These are phyloP conservation scores for Daboia siamensis DNA, from an alignment of 2,113 vertebrate species.

Conservation along the genomic window DNA sequence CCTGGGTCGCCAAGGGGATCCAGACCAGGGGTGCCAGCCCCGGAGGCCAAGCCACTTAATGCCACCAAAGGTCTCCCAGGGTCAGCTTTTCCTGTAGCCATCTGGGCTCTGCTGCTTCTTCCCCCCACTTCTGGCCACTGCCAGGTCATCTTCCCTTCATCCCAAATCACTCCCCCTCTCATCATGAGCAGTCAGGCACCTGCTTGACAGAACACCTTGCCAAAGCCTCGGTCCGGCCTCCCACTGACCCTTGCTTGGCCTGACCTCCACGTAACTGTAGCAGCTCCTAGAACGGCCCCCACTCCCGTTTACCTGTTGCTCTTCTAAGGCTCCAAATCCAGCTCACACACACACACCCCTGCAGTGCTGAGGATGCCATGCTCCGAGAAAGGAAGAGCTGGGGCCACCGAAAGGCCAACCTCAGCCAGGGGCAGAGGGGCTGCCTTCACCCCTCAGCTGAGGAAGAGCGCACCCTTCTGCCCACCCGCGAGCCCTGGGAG, in stretches of 20 bases:
- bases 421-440: neutral
- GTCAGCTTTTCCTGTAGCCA: neutral
- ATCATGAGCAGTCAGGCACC: neutral
- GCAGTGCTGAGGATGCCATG: neutral
- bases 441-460: neutral
- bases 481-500: accelerated
- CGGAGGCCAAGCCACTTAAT: no score
- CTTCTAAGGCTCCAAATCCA: neutral
- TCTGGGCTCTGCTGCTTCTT: neutral
- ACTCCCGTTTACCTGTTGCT: neutral
- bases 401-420: neutral
- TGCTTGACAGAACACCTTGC: neutral
- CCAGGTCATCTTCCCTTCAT: neutral
- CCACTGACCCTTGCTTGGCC: neutral
- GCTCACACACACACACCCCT: accelerated
- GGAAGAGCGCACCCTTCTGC: neutral
- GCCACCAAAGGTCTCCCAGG: no score
- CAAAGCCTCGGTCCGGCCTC: neutral
- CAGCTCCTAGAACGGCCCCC: neutral
- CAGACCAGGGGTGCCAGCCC: neutral
- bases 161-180: neutral
- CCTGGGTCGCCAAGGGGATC: neutral
- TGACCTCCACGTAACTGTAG: neutral
- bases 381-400: neutral
- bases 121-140: neutral